phyloP scores from a whole-genome alignment of 2,888 invertebrate genomes.

The Cloeon dipterum region DNA sequence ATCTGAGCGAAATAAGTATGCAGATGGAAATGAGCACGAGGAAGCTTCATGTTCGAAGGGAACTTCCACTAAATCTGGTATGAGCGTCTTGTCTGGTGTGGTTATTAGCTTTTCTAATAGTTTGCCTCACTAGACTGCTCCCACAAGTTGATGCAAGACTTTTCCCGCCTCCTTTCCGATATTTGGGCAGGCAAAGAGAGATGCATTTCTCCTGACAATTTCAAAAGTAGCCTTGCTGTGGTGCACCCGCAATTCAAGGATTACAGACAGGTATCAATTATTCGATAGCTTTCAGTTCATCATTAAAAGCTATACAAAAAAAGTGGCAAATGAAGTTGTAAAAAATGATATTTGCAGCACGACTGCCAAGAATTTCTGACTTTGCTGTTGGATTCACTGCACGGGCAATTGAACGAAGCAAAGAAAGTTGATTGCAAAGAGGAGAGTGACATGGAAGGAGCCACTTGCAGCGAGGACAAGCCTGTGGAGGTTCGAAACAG shows the following conservation, averaged over 20 bases:
- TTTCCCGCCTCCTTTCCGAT: slow-evolving; percentile 20
- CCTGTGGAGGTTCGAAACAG: not conserved
- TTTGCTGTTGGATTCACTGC: slow-evolving; percentile 30
- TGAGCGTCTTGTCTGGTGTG: too few relatives aligned
- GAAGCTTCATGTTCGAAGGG: too few relatives aligned
- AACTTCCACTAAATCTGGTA: too few relatives aligned
- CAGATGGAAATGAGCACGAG: slow-evolving; percentile 7
- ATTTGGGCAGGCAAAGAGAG: slow-evolving; percentile 31
- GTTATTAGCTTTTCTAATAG: too few relatives aligned
- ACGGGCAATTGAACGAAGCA: slow-evolving; percentile 30
- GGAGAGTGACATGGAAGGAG: not conserved
- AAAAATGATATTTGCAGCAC: slow-evolving; percentile 21
- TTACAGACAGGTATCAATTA: slow-evolving; percentile 28
- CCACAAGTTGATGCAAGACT: not conserved
- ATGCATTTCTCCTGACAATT: slow-evolving; percentile 26
- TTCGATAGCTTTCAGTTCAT: too few relatives aligned
- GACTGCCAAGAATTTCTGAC: slow-evolving; percentile 43
- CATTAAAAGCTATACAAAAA: too few relatives aligned
- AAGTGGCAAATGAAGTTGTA: not conserved
- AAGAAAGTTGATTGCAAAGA: slow-evolving; percentile 5
- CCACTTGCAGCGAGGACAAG: slow-evolving; percentile 1
- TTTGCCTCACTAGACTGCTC: not conserved
- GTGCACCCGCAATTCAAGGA: slow-evolving; percentile 36
- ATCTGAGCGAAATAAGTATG: not conserved
- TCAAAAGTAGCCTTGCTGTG: slow-evolving; percentile 30